phyloP scores from a whole-genome alignment of 1,140 invertebrate genomes.

The Macrobrachium rosenbergii region DNA sequence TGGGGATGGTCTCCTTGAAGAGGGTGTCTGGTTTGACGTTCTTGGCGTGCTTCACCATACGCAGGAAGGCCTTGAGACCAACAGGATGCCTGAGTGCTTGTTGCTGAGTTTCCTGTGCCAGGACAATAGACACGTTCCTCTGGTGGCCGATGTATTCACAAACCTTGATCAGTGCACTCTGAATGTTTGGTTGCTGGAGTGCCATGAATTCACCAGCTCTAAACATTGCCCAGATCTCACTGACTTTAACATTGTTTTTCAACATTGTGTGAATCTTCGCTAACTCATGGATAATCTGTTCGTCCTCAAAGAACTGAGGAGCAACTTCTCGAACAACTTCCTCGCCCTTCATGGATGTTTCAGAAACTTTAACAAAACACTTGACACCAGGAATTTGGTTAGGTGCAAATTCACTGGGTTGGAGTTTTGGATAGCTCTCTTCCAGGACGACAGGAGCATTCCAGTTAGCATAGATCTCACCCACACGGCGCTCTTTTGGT shows the following conservation, averaged over 20 bases:
- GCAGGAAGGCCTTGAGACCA: constrained; percentile 66
- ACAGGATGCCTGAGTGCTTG: constrained; percentile 63
- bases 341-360: constrained; percentile 65
- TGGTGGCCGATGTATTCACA: constrained; percentile 65
- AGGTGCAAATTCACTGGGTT: constrained; percentile 62
- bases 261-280: constrained; percentile 61
- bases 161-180: constrained; percentile 64
- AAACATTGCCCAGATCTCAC: constrained; percentile 66
- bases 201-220: constrained; percentile 63
- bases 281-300: constrained; percentile 61
- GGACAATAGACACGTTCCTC: constrained; percentile 72
- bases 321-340: constrained; percentile 65
- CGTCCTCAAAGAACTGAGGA: constrained; percentile 65
- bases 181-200: constrained; percentile 64
- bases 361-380: constrained; percentile 65
- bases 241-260: constrained; percentile 63
- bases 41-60: constrained; percentile 66
- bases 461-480: constrained; percentile 62
- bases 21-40: constrained; percentile 66
- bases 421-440: constrained; percentile 63
- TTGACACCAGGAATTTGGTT: constrained; percentile 66
- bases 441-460: constrained; percentile 60
- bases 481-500: constrained; percentile 69
- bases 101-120: constrained; percentile 77
- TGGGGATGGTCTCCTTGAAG: constrained; percentile 72